phyloP scores from a whole-genome alignment of 2,113 vertebrate species.

The Oostethus manadensis region DNA sequence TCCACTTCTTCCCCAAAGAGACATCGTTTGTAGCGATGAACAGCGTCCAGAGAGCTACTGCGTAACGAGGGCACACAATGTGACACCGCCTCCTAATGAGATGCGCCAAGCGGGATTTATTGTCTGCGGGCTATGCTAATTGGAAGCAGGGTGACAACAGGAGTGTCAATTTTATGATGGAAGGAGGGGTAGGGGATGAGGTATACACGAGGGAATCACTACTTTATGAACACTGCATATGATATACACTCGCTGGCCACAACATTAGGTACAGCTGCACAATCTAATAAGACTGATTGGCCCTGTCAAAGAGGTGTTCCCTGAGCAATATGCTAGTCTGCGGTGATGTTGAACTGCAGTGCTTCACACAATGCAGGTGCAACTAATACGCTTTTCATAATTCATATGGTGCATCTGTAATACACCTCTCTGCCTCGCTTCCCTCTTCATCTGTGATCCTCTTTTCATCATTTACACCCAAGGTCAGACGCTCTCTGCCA shows the following conservation, averaged over 20 bases:
- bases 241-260: too few species aligned
- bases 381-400: too few species aligned
- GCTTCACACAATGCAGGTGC: too few species aligned
- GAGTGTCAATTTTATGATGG: conserved; percentile 44
- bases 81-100: conserved; percentile 46
- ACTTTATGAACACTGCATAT: too few species aligned
- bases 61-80: conserved; percentile 30
- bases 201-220: too few species aligned
- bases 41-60: not conserved
- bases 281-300: too few species aligned
- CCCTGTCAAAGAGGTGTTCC: too few species aligned
- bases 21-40: conserved; percentile 44
- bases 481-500: conserved; percentile 26
- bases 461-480: conserved; percentile 9
- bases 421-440: conserved; percentile 13
- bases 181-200: conserved; percentile 14
- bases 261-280: too few species aligned
- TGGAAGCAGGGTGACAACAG: conserved; percentile 34
- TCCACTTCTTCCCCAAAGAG: conserved; percentile 20
- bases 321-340: too few species aligned
- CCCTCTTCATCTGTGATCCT: conserved; percentile 9
- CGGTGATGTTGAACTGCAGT: too few species aligned
- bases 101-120: conserved; percentile 41
- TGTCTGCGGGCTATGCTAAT: conserved; percentile 47
- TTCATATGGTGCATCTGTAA: conserved; percentile 24